Evolutionary conservation across 1,140 invertebrate genomes (phyloP).

Genomic region (Paraescarpia echinospica): DNA sequence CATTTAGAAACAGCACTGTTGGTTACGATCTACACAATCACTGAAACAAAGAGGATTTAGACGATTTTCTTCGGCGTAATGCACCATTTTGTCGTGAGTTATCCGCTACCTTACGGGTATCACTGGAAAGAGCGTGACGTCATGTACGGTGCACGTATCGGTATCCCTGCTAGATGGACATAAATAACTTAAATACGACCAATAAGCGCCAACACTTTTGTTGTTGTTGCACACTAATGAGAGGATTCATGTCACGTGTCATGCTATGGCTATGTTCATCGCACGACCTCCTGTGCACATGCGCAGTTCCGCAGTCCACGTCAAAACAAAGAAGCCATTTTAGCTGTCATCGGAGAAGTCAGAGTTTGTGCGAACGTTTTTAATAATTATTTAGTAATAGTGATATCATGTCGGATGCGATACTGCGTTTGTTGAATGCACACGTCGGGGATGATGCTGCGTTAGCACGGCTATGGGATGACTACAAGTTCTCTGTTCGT

Average conservation of each 20-base stretch:
- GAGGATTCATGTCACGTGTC: neutral
- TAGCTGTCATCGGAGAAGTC: neutral
- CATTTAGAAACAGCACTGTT: neutral
- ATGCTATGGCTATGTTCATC: too few species aligned
- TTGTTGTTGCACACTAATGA: neutral
- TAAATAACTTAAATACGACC: neutral
- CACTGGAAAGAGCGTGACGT: neutral
- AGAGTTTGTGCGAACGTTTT: neutral
- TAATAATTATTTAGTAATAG: neutral
- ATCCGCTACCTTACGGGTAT: neutral
- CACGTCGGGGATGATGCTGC: neutral
- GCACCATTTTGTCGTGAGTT: neutral
- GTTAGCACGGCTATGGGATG: neutral
- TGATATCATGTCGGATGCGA: neutral
- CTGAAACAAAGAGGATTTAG: neutral
- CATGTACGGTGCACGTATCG: neutral
- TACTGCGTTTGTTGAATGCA: neutral
- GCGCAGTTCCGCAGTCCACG: neutral
- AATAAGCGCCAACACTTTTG: neutral
- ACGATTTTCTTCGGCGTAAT: neutral
- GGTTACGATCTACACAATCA: neutral
- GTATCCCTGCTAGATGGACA: neutral
- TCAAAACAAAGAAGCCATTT: neutral
- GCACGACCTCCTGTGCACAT: neutral
- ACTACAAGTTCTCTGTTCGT: neutral